Evolutionary conservation across 2,888 invertebrate species (phyloP), one percentile per base, ranked within the genome.

Genomic region (Deilephila elpenor): DNA sequence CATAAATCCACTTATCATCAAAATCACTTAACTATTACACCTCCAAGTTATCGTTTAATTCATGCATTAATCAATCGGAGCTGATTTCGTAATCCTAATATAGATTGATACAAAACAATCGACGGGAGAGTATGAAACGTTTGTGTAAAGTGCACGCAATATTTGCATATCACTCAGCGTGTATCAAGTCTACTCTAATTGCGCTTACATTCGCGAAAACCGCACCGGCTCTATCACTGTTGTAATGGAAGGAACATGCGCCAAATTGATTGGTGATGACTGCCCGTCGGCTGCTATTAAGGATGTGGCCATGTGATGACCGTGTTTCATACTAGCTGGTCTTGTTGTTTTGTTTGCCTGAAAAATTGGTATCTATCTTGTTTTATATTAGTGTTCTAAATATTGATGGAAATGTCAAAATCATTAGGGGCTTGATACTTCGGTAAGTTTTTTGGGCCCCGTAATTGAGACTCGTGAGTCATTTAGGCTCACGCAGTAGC

Each of bases 221-320:
- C 25, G 25, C 25, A 25, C 25, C 61, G 34, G 59, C 71, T 77
- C 74, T 74, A 77, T 75, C 62, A 74, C 78, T 80, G 83, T 72
- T 61, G 72, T 77, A 82, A 83, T 79, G 74, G 74, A 71, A 74
- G 77, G 76, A 79, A 83, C 83, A 81, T 79, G 81, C 77, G 71
- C 80, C 77, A 84, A 83, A 86, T 83, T 85, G 85, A 86, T 85
- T 83, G 83, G 83, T 84, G 88, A 86, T 84, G 88, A 86, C 83
- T 86, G 83, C 78, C 78, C 77, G 87, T 85, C 89, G 81, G 77
- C 78, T 77, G 76, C 79, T 79, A 89, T 89, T 88, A 85, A 82
- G 85, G 82, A 80, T 83, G 77, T 77, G 74, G 78, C 76, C 75
- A 86, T 85, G 79, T 44, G 44, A 44, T 44, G 44, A 44, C 44